Evolutionary conservation across 1,140 invertebrate genomes (phyloP).

Genomic region (Hyles euphorbiae): DNA sequence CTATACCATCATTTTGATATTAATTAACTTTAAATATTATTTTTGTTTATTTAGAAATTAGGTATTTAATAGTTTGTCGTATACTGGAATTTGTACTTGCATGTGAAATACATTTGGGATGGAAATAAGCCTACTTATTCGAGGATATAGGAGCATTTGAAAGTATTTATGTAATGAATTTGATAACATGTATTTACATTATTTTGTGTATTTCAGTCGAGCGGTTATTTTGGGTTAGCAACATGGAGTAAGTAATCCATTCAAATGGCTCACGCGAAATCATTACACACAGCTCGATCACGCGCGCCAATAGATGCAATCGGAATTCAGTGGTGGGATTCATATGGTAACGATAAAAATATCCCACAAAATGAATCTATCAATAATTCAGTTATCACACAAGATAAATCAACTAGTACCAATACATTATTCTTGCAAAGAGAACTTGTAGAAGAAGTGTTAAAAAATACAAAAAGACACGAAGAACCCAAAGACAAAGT

Average conservation of each 20-base stretch:
- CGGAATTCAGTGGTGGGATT: conserved; percentile 48
- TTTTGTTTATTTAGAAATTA: too few relatives aligned
- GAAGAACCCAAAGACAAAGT: conserved; percentile 27
- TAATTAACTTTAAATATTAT: too few relatives aligned
- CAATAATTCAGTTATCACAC: conserved; percentile 8
- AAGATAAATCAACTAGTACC: conserved; percentile 27
- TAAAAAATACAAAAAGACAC: conserved; percentile 11
- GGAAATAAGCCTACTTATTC: too few relatives aligned
- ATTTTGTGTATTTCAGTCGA: too few relatives aligned
- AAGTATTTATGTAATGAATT: too few relatives aligned
- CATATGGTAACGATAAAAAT: conserved; percentile 15
- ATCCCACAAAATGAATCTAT: not conserved
- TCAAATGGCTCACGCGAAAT: conserved; percentile 35
- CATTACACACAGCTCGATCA: conserved; percentile 42
- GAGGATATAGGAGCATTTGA: too few relatives aligned
- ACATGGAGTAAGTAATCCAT: not conserved
- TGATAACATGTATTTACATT: too few relatives aligned
- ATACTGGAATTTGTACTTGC: too few relatives aligned
- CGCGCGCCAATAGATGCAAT: conserved; percentile 46
- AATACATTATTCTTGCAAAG: conserved; percentile 16
- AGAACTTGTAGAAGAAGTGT: conserved; percentile 18
- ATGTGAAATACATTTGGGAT: too few relatives aligned
- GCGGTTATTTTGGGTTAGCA: too few relatives aligned
- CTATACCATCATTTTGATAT: too few relatives aligned
- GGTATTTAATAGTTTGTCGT: too few relatives aligned